Percentiles rank a stretch among this genome's conserved stretches.
These are phyloP conservation scores for Pelobates fuscus DNA, from an alignment of 2,113 vertebrate species.

Conservation along the genomic window DNA sequence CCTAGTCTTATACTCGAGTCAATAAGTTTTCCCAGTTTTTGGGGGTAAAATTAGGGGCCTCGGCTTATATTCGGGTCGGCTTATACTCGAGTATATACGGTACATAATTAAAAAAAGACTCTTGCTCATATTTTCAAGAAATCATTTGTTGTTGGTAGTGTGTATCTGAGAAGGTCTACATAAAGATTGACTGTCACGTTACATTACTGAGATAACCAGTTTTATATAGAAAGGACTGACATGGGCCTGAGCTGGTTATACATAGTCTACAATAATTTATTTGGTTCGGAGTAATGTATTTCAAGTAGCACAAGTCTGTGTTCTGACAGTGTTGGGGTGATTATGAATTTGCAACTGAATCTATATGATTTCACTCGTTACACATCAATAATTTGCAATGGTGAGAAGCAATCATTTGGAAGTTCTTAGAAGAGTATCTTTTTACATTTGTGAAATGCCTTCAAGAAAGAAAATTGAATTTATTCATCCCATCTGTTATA, in stretches of 20 bases:
- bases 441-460: constrained; percentile 30
- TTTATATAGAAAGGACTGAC: background rate
- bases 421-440: constrained; percentile 29
- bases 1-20: no score
- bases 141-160: background rate
- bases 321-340: constrained; percentile 7
- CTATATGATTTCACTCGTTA: constrained; percentile 4
- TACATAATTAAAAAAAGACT: background rate
- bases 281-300: background rate
- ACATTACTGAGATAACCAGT: background rate
- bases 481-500: constrained; percentile 36
- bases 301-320: background rate
- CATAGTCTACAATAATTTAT: constrained; percentile 1
- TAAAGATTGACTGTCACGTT: constrained; percentile 10
- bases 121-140: background rate
- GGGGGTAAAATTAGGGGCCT: no score
- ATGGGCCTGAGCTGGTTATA: background rate
- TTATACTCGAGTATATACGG: no score
- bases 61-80: no score
- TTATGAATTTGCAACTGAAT: background rate
- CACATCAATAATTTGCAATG: constrained; percentile 22
- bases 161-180: background rate
- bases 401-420: constrained; percentile 30
- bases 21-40: no score
- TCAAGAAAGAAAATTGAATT: constrained; percentile 10